These are phyloP conservation scores for Luidia sarsii DNA, from an alignment of 53 echinoderm and acorn worm species.

Conservation along the genomic window DNA sequence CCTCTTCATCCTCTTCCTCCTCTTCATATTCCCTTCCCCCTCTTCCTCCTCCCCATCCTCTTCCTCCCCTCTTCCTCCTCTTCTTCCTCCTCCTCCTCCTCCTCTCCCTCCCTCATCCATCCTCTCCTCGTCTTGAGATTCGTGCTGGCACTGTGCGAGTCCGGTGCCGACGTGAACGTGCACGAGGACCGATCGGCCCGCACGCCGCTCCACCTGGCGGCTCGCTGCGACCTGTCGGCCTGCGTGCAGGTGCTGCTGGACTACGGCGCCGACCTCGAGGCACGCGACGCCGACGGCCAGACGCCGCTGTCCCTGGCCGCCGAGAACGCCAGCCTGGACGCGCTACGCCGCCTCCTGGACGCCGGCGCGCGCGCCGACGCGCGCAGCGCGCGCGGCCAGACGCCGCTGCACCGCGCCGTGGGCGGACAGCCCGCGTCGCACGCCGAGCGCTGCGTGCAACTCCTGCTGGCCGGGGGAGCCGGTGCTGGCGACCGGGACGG, in stretches of 20 bases:
- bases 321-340: constrained; percentile 20
- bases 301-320: constrained; percentile 35
- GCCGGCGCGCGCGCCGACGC: background rate
- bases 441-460: constrained; percentile 21
- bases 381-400: constrained; percentile 5
- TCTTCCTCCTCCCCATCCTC: too few relatives aligned
- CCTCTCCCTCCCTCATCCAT: background rate
- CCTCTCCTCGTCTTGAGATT: constrained; percentile 30
- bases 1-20: background rate
- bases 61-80: too few relatives aligned
- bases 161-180: constrained; percentile 44
- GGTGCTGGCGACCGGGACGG: constrained; percentile 41
- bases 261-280: constrained; percentile 30
- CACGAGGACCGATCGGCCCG: constrained; percentile 28
- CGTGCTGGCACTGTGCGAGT: constrained; percentile 47
- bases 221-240: constrained; percentile 26
- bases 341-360: background rate
- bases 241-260: constrained; percentile 33
- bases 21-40: too few relatives aligned
- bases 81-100: background rate
- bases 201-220: constrained; percentile 47
- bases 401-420: constrained; percentile 38
- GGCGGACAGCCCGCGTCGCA: constrained; percentile 21
- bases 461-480: constrained; percentile 29
- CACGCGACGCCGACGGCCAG: constrained; percentile 10